Percentiles rank a stretch among this genome's conserved stretches.
phyloP scores from a whole-genome alignment of 2,888 invertebrate species.

The Phasia obesa region DNA sequence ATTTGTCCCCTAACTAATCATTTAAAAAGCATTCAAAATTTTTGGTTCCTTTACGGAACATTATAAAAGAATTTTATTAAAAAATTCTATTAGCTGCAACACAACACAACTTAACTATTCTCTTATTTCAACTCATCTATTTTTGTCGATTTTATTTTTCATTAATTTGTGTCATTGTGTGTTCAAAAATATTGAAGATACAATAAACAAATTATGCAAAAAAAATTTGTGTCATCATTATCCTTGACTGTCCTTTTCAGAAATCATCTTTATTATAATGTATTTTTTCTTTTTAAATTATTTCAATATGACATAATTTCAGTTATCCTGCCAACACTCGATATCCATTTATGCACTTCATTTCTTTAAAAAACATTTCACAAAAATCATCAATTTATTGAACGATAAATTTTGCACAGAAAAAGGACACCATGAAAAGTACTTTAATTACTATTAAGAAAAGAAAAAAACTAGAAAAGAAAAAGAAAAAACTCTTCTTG shows the following conservation, averaged over 20 bases:
- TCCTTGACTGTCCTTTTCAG: conserved; percentile 17
- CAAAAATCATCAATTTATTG: conserved; percentile 34
- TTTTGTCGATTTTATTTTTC: too few species aligned
- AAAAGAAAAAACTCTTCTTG: background rate
- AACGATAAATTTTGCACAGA: conserved; percentile 6
- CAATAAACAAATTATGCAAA: too few species aligned
- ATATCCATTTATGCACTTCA: conserved; percentile 24
- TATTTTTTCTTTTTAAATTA: conserved; percentile 16
- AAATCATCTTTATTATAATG: conserved; percentile 25
- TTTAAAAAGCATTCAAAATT: too few species aligned
- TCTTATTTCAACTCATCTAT: too few species aligned
- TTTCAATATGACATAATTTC: conserved; percentile 43
- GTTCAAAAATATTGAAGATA: too few species aligned
- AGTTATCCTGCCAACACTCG: conserved; percentile 17
- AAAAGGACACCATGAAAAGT: background rate
- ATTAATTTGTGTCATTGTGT: too few species aligned
- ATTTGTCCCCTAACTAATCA: too few species aligned
- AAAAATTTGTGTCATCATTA: conserved; percentile 6
- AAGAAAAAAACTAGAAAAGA: conserved; percentile 18
- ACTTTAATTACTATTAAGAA: conserved; percentile 40
- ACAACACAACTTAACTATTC: too few species aligned
- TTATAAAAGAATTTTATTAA: too few species aligned
- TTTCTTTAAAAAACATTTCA: background rate
- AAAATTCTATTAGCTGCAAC: too few species aligned
- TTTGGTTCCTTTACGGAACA: too few species aligned